Evolutionary conservation across 2,797 vertebrate species (phyloP).

Genomic region (Pristis pectinata): DNA sequence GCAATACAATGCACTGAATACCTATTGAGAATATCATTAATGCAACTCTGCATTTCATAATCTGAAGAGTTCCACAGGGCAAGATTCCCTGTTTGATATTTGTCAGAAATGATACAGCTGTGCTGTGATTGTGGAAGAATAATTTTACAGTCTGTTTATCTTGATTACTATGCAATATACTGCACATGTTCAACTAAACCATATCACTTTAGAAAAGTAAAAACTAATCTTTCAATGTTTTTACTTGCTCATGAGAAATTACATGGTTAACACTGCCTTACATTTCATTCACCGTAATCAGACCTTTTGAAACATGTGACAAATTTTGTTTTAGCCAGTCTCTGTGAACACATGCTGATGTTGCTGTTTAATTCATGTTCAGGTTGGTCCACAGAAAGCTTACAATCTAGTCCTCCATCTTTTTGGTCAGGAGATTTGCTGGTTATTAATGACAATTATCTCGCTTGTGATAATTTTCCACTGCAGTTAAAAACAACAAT

Average conservation of each 20-base stretch:
- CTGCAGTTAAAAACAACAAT: not conserved
- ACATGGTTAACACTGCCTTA: not conserved
- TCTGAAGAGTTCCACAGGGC: not conserved
- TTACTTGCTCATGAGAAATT: not conserved
- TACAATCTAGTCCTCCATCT: not conserved
- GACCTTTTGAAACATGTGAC: not conserved
- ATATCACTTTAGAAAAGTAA: conserved; percentile 3
- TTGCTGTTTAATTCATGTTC: not conserved
- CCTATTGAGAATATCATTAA: too few relatives aligned
- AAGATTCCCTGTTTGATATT: not conserved
- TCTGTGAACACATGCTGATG: not conserved
- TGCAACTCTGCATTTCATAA: not conserved
- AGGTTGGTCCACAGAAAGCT: not conserved
- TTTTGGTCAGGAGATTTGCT: not conserved
- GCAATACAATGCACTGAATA: not conserved
- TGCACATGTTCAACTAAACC: not conserved
- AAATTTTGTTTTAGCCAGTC: not conserved
- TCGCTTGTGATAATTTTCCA: not conserved
- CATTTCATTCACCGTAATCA: not conserved
- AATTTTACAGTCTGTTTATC: not conserved
- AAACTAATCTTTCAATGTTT: not conserved
- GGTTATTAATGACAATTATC: too few relatives aligned
- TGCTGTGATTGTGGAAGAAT: not conserved
- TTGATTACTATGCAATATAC: not conserved
- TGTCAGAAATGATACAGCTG: not conserved